Base-by-base conservation (phyloP, 92 coral and sea anemone genomes). In the Bergia puertoricense region DNA sequence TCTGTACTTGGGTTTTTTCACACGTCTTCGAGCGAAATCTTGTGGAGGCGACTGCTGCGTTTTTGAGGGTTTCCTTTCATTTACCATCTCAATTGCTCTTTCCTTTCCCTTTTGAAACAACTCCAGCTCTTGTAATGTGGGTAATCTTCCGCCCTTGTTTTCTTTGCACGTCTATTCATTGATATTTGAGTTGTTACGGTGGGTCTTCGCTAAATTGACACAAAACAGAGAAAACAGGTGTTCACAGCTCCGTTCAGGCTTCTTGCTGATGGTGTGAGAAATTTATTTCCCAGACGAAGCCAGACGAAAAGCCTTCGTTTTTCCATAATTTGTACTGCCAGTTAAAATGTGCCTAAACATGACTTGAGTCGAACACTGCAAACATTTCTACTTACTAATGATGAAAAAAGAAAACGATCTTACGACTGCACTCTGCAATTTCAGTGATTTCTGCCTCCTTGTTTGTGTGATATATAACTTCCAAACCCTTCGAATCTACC, bases 281-380 rank as follows among this genome's bases (percentile, higher is more conserved):
- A 71, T 72, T 50, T 84, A 77, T 84, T 84, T 43, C 79, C 68
- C 59, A 83, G 43, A 71, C 37, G 87, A 84, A 45, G 15, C 68
- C 42, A 83, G 43, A 71, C 37, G 87, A 84, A 45, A 36, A 46
- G 23, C 46, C 59, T 54, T 15, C 11, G 16, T 54, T 2, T 8
- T 18, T 18, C 0, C 59, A 54, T 54, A 54, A 3, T 54, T 54
- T 54, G 59, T 11, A 11, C 59, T 8, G 59, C 16, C 59, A 54
- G 45, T 7, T 18, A 74, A 74, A 74, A 13, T 18, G 7, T 37
- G 77, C 40, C 18, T 2, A 11, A 74, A 74, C 40, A 74, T 74
- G 46, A 6, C 46, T 74, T 74, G 43, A 13, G 39, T 10, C 20
- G 2, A 9, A 40, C 20, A 42, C 23, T 42, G 7, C 7, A n/a